phyloP scores from a whole-genome alignment of 2,113 vertebrate genomes.

The Cairina moschata region DNA sequence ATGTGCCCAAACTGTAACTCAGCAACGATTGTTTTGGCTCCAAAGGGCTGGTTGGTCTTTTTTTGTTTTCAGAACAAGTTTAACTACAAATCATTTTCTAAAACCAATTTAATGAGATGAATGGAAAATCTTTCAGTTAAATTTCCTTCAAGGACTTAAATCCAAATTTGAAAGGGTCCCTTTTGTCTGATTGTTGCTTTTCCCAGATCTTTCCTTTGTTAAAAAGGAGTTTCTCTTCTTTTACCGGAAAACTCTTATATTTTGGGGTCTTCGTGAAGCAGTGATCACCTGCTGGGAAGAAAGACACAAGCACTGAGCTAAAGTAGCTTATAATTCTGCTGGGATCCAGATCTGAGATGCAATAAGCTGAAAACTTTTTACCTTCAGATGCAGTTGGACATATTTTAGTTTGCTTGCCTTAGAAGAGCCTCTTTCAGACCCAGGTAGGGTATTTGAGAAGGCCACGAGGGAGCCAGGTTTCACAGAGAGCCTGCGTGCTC shows the following conservation, averaged over 20 bases:
- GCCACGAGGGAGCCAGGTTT: not conserved
- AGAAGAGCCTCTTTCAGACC: not conserved
- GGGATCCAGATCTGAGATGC: not conserved
- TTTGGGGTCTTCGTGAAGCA: not conserved
- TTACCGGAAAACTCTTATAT: not conserved
- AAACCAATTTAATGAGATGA: not conserved
- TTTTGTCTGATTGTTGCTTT: not conserved
- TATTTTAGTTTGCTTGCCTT: constrained; percentile 3
- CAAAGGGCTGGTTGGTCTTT: not conserved
- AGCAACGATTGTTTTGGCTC: not conserved
- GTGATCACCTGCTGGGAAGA: not conserved
- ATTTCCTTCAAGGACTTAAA: not conserved
- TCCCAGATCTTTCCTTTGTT: not conserved
- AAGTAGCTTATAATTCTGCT: not conserved
- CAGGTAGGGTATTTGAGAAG: not conserved
- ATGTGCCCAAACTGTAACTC: not conserved
- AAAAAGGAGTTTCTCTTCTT: not conserved
- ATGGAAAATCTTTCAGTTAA: not conserved
- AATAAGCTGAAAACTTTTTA: not conserved
- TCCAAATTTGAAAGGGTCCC: not conserved
- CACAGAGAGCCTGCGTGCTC: not conserved
- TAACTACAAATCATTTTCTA: not conserved
- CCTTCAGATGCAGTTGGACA: not conserved
- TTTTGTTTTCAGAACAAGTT: not conserved
- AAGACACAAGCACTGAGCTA: not conserved